Percentiles rank a stretch among this genome's conserved stretches.
phyloP scores from a whole-genome alignment of 1,140 invertebrate genomes.

The Aleiodes sp. region DNA sequence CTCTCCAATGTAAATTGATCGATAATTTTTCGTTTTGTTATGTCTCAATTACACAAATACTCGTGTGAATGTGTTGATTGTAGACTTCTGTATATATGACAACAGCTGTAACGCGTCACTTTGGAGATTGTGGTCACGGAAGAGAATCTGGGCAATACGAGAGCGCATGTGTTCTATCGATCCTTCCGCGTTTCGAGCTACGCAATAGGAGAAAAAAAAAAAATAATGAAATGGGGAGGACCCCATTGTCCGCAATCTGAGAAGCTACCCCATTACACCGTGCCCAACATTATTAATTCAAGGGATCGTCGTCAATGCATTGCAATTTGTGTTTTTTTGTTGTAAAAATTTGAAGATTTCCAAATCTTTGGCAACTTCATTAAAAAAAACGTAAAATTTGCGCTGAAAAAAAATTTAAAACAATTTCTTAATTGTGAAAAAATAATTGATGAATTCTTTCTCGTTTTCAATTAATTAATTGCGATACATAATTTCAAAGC shows the following conservation, averaged over 20 bases:
- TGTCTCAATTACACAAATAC: too few relatives aligned
- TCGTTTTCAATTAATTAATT: too few relatives aligned
- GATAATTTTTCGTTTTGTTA: not conserved
- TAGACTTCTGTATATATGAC: not conserved
- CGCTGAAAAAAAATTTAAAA: too few relatives aligned
- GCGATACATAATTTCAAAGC: too few relatives aligned
- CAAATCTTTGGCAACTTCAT: not conserved
- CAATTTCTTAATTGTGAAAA: too few relatives aligned
- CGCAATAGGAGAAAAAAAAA: not conserved
- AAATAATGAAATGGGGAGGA: too few relatives aligned
- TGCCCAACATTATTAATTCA: not conserved
- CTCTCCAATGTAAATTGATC: not conserved
- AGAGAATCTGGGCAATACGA: conserved; percentile 14
- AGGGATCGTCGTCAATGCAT: not conserved
- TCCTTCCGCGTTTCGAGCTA: conserved; percentile 5
- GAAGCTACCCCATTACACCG: not conserved
- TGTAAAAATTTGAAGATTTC: not conserved
- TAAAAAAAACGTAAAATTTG: too few relatives aligned
- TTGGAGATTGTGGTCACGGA: conserved; percentile 9
- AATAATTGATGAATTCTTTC: too few relatives aligned
- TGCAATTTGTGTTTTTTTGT: not conserved
- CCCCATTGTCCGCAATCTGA: not conserved
- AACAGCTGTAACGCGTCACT: conserved; percentile 16
- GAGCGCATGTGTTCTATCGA: conserved; percentile 33
- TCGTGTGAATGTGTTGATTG: not conserved